Percentiles rank a stretch among this genome's conserved stretches.
These are phyloP conservation scores for Drosophila birchii DNA, from an alignment of 2,888 invertebrate species.

Conservation along the genomic window DNA sequence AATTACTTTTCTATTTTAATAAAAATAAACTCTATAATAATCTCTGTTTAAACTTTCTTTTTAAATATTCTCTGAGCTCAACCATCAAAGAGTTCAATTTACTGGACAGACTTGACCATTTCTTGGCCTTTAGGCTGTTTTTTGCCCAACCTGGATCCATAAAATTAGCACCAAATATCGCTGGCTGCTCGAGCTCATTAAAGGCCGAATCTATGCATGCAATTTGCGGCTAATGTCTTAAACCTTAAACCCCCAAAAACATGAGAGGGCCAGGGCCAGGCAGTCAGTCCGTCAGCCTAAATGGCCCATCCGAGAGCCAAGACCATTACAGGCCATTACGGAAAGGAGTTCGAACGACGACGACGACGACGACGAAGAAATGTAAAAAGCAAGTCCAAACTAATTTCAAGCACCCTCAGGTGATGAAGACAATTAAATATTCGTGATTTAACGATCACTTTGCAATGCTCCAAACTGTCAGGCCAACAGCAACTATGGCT, in stretches of 20 bases:
- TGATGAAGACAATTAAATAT: conserved; percentile 85
- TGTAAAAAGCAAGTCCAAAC: conserved; percentile 75
- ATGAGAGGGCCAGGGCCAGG: conserved; percentile 32
- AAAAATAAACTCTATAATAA: background rate
- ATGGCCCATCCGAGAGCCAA: conserved; percentile 66
- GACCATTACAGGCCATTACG: conserved; percentile 64
- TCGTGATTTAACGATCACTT: conserved; percentile 85
- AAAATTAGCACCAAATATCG: conserved; percentile 71
- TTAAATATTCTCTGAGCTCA: background rate
- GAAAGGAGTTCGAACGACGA: conserved; percentile 42
- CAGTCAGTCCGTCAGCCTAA: conserved; percentile 50
- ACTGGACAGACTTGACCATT: conserved; percentile 16
- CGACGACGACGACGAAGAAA: conserved; percentile 48
- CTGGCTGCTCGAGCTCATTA: conserved; percentile 56
- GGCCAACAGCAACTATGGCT: conserved; percentile 50
- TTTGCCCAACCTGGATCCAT: conserved; percentile 52
- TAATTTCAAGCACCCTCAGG: conserved; percentile 83
- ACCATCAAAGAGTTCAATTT: conserved; percentile 3
- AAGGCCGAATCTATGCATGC: conserved; percentile 71
- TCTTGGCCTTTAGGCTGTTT: conserved; percentile 21
- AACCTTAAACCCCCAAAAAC: conserved; percentile 34
- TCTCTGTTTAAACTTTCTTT: background rate
- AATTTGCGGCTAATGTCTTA: conserved; percentile 54
- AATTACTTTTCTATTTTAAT: background rate
- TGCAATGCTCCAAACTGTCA: conserved; percentile 77